Evolutionary conservation across 2,797 vertebrate genomes (phyloP).

Genomic region (Epinephelus awoara): DNA sequence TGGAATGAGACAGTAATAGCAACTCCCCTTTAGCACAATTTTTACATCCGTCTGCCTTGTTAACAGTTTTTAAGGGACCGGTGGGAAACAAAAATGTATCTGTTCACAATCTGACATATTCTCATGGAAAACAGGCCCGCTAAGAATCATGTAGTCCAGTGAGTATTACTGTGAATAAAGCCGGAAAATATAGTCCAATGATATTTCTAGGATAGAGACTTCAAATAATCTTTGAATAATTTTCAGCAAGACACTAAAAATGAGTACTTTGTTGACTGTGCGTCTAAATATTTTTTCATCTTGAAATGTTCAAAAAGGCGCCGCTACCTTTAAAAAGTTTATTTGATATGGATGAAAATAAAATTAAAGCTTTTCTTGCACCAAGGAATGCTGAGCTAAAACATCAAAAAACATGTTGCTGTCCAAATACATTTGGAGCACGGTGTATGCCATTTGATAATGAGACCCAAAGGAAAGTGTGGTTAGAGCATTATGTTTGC

Average conservation of each 20-base stretch:
- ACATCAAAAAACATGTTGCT: constrained; percentile 50
- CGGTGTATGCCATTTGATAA: constrained; percentile 58
- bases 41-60: constrained; percentile 56
- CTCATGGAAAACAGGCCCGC: background rate
- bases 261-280: constrained; percentile 4
- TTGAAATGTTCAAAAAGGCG: constrained; percentile 35
- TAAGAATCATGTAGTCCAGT: background rate
- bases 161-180: constrained; percentile 8
- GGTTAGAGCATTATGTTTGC: constrained; percentile 54
- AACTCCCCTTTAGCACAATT: constrained; percentile 50
- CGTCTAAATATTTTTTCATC: constrained; percentile 45
- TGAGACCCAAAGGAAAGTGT: constrained; percentile 71
- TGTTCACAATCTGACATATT: constrained; percentile 28
- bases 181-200: constrained; percentile 4
- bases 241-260: constrained; percentile 31
- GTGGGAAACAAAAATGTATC: constrained; percentile 15
- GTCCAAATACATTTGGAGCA: constrained; percentile 64
- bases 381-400: constrained; percentile 9
- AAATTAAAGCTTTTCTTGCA: constrained; percentile 37
- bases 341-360: constrained; percentile 56
- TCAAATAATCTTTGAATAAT: constrained; percentile 29
- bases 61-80: constrained; percentile 12
- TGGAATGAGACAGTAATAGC: constrained; percentile 58
- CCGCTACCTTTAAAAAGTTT: constrained; percentile 18
- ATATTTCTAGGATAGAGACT: constrained; percentile 34